Percentiles rank a stretch among this genome's conserved stretches.
Conservation (phyloP, 1,140 invertebrate species). For the Drosophila arawakana region DNA sequence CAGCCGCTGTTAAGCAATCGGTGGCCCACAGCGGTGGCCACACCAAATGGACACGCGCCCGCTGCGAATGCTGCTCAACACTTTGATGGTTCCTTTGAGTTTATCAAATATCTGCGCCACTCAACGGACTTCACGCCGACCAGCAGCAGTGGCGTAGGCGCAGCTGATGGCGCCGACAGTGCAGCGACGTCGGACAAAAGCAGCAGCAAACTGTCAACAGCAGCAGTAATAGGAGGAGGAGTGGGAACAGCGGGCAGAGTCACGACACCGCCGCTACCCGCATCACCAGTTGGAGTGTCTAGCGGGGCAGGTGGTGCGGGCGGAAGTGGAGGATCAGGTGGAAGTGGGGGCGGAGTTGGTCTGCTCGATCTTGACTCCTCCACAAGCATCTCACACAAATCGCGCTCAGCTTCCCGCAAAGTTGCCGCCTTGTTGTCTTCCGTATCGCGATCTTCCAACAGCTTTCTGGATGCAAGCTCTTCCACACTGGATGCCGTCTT, state of each 20-base stretch:
- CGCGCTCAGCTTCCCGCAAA: slow-evolving; percentile 77
- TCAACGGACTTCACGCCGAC: slow-evolving; percentile 74
- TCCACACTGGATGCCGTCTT: slow-evolving; percentile 75
- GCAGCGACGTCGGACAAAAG: slow-evolving; percentile 44
- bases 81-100: slow-evolving; percentile 83
- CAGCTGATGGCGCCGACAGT: slow-evolving; percentile 15
- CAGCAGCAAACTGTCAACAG: slow-evolving; percentile 17
- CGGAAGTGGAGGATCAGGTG: slow-evolving; percentile 28
- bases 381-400: slow-evolving; percentile 74
- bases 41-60: slow-evolving; percentile 60
- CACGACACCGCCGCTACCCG: slow-evolving; percentile 54
- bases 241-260: slow-evolving; percentile 30
- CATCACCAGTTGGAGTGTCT: slow-evolving; percentile 53
- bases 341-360: slow-evolving; percentile 28
- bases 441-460: slow-evolving; percentile 78
- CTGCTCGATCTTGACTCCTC: slow-evolving; percentile 73
- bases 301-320: slow-evolving; percentile 26
- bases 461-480: slow-evolving; percentile 56
- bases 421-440: slow-evolving; percentile 77
- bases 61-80: slow-evolving; percentile 64
- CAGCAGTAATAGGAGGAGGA: neutral
- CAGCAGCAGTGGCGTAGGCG: neutral
- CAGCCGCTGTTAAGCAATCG: slow-evolving; percentile 59
- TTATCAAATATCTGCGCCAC: slow-evolving; percentile 82
- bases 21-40: slow-evolving; percentile 72